Conservation (phyloP, 2,113 vertebrate genomes). For the Poecilia latipinna region DNA sequence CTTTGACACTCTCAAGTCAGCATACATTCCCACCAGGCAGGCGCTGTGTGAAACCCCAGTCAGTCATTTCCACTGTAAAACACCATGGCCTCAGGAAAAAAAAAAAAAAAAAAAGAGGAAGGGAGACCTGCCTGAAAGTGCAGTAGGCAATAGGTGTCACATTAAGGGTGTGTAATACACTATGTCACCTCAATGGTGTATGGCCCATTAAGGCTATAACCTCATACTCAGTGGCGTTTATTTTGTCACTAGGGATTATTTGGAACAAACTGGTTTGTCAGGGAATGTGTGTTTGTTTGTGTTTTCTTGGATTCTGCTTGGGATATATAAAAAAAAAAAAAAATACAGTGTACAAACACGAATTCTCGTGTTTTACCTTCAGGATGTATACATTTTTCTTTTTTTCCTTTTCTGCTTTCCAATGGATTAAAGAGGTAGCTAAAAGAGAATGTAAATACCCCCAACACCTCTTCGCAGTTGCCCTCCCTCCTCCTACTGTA, state of each 20-base stretch:
- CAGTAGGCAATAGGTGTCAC: slow-evolving; percentile 70
- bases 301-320: slow-evolving; percentile 31
- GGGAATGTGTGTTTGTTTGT: slow-evolving; percentile 42
- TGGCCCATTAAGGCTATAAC: slow-evolving; percentile 72
- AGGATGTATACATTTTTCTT: slow-evolving; percentile 23
- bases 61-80: slow-evolving; percentile 76
- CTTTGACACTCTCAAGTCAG: slow-evolving; percentile 34
- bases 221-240: slow-evolving; percentile 70
- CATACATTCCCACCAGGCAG: slow-evolving; percentile 64
- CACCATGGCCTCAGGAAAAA: slow-evolving; percentile 69
- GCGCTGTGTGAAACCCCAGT: slow-evolving; percentile 59
- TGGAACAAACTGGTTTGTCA: slow-evolving; percentile 62
- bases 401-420: not conserved
- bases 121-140: slow-evolving; percentile 67
- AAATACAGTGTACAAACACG: slow-evolving; percentile 18
- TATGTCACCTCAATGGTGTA: slow-evolving; percentile 74
- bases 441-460: slow-evolving; percentile 72
- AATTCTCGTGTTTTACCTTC: slow-evolving; percentile 23
- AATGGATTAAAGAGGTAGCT: slow-evolving; percentile 35
- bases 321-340: slow-evolving; percentile 32
- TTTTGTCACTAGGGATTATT: slow-evolving; percentile 80
- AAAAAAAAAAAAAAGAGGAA: slow-evolving; percentile 29
- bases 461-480: slow-evolving; percentile 33
- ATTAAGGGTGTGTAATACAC: slow-evolving; percentile 76
- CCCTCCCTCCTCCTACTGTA: slow-evolving; percentile 56